phyloP scores from a whole-genome alignment of 2,797 vertebrate species.

The Trachurus trachurus region DNA sequence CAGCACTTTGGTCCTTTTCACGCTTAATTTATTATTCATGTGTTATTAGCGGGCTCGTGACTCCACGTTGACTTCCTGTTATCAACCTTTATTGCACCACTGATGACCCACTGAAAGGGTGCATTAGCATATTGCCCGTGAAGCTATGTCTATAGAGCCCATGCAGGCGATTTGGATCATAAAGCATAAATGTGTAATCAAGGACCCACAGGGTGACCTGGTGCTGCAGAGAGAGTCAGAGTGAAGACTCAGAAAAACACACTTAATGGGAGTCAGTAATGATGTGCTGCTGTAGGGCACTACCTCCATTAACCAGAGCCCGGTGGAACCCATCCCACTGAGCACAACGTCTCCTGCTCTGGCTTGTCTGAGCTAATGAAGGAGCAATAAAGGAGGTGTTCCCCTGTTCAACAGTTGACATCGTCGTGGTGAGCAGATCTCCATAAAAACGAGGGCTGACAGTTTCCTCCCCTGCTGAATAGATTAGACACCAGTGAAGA shows the following conservation, averaged over 20 bases:
- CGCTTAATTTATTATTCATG: slow-evolving; percentile 28
- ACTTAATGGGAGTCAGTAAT: slow-evolving; percentile 65
- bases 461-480: no score
- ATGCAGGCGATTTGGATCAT: slow-evolving; percentile 44
- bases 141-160: slow-evolving; percentile 38
- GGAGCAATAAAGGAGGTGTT: slow-evolving; percentile 13
- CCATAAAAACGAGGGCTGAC: no score
- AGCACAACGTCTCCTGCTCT: slow-evolving; percentile 27
- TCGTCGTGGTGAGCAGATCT: no score
- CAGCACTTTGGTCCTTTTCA: neutral
- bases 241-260: slow-evolving; percentile 55
- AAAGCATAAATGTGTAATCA: slow-evolving; percentile 64
- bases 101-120: slow-evolving; percentile 67
- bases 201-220: slow-evolving; percentile 32
- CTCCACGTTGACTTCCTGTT: slow-evolving; percentile 47
- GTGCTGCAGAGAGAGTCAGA: slow-evolving; percentile 22
- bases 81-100: slow-evolving; percentile 64
- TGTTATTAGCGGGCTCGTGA: slow-evolving; percentile 25
- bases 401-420: no score
- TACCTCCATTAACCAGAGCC: slow-evolving; percentile 51
- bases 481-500: no score
- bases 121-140: slow-evolving; percentile 69
- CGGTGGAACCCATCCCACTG: slow-evolving; percentile 32
- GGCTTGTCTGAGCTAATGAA: slow-evolving; percentile 44
- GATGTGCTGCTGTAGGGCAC: slow-evolving; percentile 45